Base-by-base conservation (phyloP, 1,140 invertebrate genomes). In the Odontomachus brunneus region DNA sequence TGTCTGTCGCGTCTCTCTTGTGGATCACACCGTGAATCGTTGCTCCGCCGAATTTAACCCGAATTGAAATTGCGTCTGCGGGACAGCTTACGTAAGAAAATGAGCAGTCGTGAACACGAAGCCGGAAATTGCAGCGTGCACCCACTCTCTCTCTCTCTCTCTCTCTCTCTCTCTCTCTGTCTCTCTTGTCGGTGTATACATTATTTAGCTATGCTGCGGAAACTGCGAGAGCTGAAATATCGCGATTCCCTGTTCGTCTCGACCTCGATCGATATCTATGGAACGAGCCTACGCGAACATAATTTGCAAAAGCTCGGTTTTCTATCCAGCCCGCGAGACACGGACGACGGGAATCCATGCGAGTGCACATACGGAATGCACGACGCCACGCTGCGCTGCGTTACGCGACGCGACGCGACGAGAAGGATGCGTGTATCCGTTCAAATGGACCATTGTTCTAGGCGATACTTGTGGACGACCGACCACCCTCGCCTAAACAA, bases 391-490 rank as follows among this genome's bases (percentile, higher is more conserved):
- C 24, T 60, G 71, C 82, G 49, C 49, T 33, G 29, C 38, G 76
- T 51, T 24, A 55, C 75, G 78, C 84, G 69, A 73, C 55, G 71
- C 72, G 65, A 51, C 3, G 51, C 82, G 74, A 87, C 62, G 57
- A 5, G 29, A 5, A 19, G 44, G 24, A 57, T 17, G 65, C 65
- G 69, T 57, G 86, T 78, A 84, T 51, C 19, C 71, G 75, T 53
- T 90, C 76, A 87, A 90, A 91, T 89, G 90, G 89, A 83, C 90
- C 88, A 91, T 91, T 91, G 90, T 91, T 91, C 90, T 88, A 89
- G 87, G 62, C 82, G 85, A 87, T 89, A 88, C 84, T 84, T 90
- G n/a, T n/a, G 85, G 84, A 90, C 89, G 89, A 90, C 88, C 89
- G 89, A 90, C 88, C 89, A 90, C 85, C 88, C 83, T 84, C 74